Percentiles rank a stretch among this genome's conserved stretches.
Evolutionary conservation across 2,113 vertebrate species (phyloP).

Genomic region (Ictalurus punctatus): DNA sequence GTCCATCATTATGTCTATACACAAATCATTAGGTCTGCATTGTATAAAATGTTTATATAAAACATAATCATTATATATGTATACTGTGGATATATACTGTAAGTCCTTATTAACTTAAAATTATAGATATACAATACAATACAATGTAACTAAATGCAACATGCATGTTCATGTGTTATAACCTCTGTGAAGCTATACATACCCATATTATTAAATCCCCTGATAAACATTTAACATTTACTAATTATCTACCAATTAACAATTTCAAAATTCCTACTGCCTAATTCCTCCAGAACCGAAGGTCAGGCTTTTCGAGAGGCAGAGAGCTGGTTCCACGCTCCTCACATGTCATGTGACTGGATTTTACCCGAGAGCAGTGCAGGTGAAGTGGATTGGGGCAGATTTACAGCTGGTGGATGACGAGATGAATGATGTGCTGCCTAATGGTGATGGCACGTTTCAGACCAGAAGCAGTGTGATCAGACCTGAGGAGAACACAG

Average conservation of each 20-base stretch:
- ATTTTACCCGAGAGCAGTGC: constrained; percentile 20
- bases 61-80: too few relatives aligned
- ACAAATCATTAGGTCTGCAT: not conserved
- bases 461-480: constrained; percentile 42
- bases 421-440: not conserved
- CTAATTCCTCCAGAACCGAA: not conserved
- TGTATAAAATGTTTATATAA: not conserved
- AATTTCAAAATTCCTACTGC: not conserved
- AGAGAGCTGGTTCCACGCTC: not conserved
- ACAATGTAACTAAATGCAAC: not conserved
- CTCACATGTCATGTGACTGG: constrained; percentile 40
- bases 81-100: not conserved
- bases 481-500: constrained; percentile 9
- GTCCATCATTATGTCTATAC: not conserved
- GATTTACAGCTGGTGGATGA: not conserved
- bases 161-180: not conserved
- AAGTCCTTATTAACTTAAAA: not conserved
- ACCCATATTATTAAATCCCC: not conserved
- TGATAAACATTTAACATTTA: not conserved
- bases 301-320: not conserved
- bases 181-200: not conserved
- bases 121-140: not conserved
- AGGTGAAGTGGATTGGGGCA: constrained; percentile 25
- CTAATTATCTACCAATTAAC: not conserved
- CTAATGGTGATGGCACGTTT: constrained; percentile 37